Evolutionary conservation across 2,797 vertebrate species (phyloP), one percentile per base, ranked within the genome.

Genomic region (Mormyrus hasselquistii): DNA sequence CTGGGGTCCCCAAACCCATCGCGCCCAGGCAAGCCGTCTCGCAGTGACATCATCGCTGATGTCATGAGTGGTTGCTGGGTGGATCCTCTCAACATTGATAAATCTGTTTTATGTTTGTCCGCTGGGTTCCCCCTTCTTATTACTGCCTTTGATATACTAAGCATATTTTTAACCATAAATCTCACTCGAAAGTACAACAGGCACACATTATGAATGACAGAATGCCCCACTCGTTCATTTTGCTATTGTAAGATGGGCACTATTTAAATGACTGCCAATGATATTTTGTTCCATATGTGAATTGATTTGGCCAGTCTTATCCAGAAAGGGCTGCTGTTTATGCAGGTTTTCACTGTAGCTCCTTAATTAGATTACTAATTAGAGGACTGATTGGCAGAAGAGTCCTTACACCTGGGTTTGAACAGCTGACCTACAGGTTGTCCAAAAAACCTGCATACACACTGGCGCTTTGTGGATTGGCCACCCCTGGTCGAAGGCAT

Each of bases 1-100:
- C 96, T 0, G 96, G 96, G 38, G 93, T 94, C 3, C 96, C 96
- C 3, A 94, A 0, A 92, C 92, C 95, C 55, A 95, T 96, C 88
- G 93, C 92, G 49, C 2, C 91, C 0, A 92, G 0, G 55, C 14
- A 90, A 1, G 8, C 5, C 19, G 4, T 0, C 0, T 22, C 55
- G 6, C 10, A 84, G 41, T 55, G n/a, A 65, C n/a, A 55, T 83
- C 22, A 85, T 85, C 16, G 49, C 57, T 73, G 59, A 86, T 29
- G 44, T 38, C 22, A n/a, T 0, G 6, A 9, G 8, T 14, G 22
- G 5, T 41, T 34, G 2, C 47, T 53, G 19, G 62, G 49, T 62
- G 14, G 16, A 59, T 55, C 49, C 29, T 12, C 52, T 53, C 83
- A 19, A 44, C 73, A 79, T 7, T 19, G 7, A 79, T 41, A 79